Base-by-base conservation (phyloP, 1,140 invertebrate genomes). In the Centruroides sculpturatus region DNA sequence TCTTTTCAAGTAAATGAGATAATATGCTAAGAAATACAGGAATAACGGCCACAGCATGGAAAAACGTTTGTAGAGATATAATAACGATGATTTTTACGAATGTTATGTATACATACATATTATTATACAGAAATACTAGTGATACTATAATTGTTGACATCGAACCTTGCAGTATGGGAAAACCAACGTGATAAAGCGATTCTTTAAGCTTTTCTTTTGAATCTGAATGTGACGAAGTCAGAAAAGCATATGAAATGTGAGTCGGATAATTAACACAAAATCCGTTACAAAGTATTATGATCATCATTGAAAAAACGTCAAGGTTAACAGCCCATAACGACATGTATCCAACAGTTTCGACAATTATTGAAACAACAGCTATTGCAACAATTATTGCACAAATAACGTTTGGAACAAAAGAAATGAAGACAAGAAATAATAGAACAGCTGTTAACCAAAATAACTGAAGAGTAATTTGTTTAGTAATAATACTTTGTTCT, bases 231-330 rank as follows among this genome's bases (percentile, higher is more conserved):
- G 41, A 41, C 8, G 41, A 41, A 5, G 41, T 41, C 8, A 41
- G 41, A 41, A 41, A 6, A 0, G 90, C 90, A 70, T 97, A 96
- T 66, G 91, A 94, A 52, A 97, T 96, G 69, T 97, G 93, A 5
- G 92, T 93, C 0, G 91, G 92, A 71, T 95, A 98, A 70, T 97
- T 93, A 0, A 98, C 91, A 5, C 90, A 94, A 75, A 97, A 97
- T 53, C 94, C 94, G 50, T 97, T 94, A 69, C 92, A 95, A 91
- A 98, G 96, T 56, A 98, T 96, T 3, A 98, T 78, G 69, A 96
- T 96, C 47, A 98, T 96, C 92, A 97, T 98, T 0, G 92, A 96
- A 67, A 98, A 94, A 6, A 92, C 92, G 72, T 96, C 93, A 47
- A 98, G 76, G 69, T 91, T 93, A 0, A 97, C 89, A 64, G 85